These are phyloP conservation scores for Neocloeon triangulifer DNA, from an alignment of 1,140 invertebrate genomes.

Conservation along the genomic window DNA sequence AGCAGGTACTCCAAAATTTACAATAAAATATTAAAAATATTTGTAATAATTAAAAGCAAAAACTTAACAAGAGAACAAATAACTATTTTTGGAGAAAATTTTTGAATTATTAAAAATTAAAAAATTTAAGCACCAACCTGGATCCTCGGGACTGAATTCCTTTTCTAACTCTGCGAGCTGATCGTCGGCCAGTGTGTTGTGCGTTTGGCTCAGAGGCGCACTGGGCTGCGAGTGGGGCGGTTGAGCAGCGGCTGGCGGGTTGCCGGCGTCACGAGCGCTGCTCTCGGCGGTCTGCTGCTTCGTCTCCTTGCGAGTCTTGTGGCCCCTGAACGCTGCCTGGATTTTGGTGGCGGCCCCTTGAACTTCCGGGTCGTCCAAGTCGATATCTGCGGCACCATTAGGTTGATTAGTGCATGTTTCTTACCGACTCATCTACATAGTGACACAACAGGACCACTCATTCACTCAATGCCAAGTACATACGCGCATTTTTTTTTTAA, in stretches of 20 bases:
- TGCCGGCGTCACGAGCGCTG: slow-evolving; percentile 24
- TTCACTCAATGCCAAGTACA: too few relatives aligned
- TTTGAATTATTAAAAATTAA: too few relatives aligned
- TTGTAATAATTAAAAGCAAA: slow-evolving; percentile 1
- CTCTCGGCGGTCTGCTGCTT: slow-evolving; percentile 14
- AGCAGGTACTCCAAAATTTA: too few relatives aligned
- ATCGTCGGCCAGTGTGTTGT: too few relatives aligned
- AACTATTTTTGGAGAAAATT: too few relatives aligned
- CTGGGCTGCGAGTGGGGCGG: slow-evolving; percentile 87
- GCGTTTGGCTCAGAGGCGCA: slow-evolving; percentile 66
- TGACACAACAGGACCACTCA: too few relatives aligned
- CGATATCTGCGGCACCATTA: too few relatives aligned
- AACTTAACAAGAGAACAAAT: too few relatives aligned
- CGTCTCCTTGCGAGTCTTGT: slow-evolving; percentile 30
- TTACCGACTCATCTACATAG: too few relatives aligned
- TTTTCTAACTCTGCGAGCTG: slow-evolving; percentile 46
- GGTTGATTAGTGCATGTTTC: too few relatives aligned
- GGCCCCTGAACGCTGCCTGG: slow-evolving; percentile 38
- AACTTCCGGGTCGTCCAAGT: slow-evolving; percentile 27
- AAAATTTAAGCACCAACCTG: slow-evolving; percentile 27
- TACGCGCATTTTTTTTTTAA: too few relatives aligned
- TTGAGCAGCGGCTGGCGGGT: slow-evolving; percentile 65
- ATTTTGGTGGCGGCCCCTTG: slow-evolving; percentile 39
- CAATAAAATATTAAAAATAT: too few relatives aligned
- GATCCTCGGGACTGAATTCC: slow-evolving; percentile 51